phyloP scores from a whole-genome alignment of 1,140 invertebrate species.

The Dendroctonus valens region DNA sequence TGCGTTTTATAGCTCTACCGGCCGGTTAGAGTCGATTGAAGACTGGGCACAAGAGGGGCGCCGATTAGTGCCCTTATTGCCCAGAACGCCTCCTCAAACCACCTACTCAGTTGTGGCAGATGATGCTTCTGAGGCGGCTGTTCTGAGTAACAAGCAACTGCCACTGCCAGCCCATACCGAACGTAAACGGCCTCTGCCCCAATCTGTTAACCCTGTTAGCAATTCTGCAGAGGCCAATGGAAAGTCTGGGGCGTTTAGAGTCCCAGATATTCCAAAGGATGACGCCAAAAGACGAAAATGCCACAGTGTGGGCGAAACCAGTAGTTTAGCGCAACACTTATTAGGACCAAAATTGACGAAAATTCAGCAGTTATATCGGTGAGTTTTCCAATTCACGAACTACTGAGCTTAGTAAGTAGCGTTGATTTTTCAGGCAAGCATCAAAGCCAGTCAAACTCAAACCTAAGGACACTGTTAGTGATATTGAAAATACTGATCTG shows the following conservation, averaged over 20 bases:
- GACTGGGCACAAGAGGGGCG: conserved; percentile 87
- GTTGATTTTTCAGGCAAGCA: conserved; percentile 18
- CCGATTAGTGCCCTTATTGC: conserved; percentile 75
- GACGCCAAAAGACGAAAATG: conserved; percentile 47
- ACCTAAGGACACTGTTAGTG: conserved; percentile 31
- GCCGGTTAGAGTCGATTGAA: conserved; percentile 69
- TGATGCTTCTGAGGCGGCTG: conserved; percentile 56
- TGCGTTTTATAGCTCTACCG: conserved; percentile 64
- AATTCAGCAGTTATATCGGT: conserved; percentile 50
- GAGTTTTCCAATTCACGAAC: conserved; percentile 2
- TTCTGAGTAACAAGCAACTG: conserved; percentile 53
- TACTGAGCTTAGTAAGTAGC: conserved; percentile 1
- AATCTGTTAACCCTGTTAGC: conserved; percentile 15
- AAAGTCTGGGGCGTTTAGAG: conserved; percentile 37
- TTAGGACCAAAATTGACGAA: conserved; percentile 46
- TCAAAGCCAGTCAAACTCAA: conserved; percentile 14
- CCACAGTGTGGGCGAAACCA: conserved; percentile 38
- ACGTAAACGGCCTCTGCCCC: conserved; percentile 39
- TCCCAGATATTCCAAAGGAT: conserved; percentile 43
- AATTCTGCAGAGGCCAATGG: conserved; percentile 27
- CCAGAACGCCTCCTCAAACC: conserved; percentile 77
- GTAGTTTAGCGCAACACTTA: conserved; percentile 44
- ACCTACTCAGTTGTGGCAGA: conserved; percentile 84
- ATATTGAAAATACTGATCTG: conserved; percentile 26
- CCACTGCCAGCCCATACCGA: conserved; percentile 48